Percentiles rank a stretch among this genome's conserved stretches.
Conservation (phyloP, 2,113 vertebrate species). For the Esox niger region DNA sequence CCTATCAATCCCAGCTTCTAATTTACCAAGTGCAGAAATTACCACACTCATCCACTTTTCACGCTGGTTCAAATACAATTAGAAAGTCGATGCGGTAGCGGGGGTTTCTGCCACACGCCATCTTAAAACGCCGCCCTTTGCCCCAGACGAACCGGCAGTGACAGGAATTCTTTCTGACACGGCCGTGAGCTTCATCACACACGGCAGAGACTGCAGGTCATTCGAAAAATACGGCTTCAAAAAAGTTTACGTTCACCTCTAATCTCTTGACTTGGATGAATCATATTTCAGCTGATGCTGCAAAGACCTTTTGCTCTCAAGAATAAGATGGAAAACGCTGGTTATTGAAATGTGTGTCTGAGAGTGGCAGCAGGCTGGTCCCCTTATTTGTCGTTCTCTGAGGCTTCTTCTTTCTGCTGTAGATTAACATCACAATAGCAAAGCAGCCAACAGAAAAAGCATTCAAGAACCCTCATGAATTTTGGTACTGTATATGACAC, state of each 20-base stretch:
- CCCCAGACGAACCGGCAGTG: conserved; percentile 17
- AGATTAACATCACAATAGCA: too few relatives aligned
- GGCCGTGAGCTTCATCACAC: neutral
- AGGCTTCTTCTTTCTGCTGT: neutral
- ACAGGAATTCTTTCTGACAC: conserved; percentile 14
- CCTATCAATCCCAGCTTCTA: conserved; percentile 21
- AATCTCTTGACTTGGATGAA: too few relatives aligned
- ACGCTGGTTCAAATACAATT: conserved; percentile 44
- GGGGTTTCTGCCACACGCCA: conserved; percentile 12
- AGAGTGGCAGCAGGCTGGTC: too few relatives aligned
- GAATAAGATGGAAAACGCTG: too few relatives aligned
- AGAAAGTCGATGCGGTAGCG: conserved; percentile 2
- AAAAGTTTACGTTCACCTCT: neutral
- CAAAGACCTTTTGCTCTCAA: too few relatives aligned
- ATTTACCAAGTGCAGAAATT: conserved; percentile 34
- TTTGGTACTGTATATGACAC: neutral
- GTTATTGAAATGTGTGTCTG: too few relatives aligned
- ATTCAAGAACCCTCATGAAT: neutral
- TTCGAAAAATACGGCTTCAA: neutral
- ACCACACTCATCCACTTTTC: conserved; percentile 24
- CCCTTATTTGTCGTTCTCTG: neutral
- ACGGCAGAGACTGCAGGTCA: neutral
- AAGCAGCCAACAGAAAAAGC: neutral
- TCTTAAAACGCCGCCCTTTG: conserved; percentile 27
- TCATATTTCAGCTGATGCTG: too few relatives aligned